Conservation (phyloP, 1,140 invertebrate species). For the Babylonia areolata region DNA sequence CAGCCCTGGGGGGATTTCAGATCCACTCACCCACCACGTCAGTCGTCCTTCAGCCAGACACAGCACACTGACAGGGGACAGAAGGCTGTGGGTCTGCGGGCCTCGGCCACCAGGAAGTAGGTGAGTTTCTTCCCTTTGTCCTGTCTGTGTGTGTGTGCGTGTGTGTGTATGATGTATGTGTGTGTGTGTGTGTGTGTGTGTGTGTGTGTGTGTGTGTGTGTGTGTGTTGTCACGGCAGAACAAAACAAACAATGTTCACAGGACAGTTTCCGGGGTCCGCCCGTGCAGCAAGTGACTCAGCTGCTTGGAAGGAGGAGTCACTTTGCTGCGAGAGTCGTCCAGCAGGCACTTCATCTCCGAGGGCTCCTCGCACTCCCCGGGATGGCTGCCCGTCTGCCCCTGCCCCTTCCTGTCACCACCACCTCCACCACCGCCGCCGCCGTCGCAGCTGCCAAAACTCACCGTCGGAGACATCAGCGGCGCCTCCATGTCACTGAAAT, state of each 20-base stretch:
- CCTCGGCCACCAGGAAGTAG: slow-evolving; percentile 68
- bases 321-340: slow-evolving; percentile 15
- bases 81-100: too few species aligned
- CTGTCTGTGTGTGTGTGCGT: too few species aligned
- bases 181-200: too few species aligned
- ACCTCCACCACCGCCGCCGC: neutral
- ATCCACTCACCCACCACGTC: too few species aligned
- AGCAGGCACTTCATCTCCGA: slow-evolving; percentile 28
- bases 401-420: too few species aligned
- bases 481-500: neutral
- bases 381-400: neutral
- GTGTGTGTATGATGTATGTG: too few species aligned
- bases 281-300: neutral
- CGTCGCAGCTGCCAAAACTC: neutral
- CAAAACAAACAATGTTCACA: slow-evolving; percentile 1
- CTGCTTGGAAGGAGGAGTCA: neutral
- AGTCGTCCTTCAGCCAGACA: too few species aligned
- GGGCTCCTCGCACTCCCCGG: slow-evolving; percentile 1
- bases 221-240: too few species aligned
- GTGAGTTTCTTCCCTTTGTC: slow-evolving; percentile 71
- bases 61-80: too few species aligned
- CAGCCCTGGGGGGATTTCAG: too few species aligned
- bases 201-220: neutral
- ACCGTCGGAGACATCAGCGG: neutral
- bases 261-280: neutral